Base-by-base conservation (phyloP, 2,113 vertebrate genomes). In the Chionomys nivalis region DNA sequence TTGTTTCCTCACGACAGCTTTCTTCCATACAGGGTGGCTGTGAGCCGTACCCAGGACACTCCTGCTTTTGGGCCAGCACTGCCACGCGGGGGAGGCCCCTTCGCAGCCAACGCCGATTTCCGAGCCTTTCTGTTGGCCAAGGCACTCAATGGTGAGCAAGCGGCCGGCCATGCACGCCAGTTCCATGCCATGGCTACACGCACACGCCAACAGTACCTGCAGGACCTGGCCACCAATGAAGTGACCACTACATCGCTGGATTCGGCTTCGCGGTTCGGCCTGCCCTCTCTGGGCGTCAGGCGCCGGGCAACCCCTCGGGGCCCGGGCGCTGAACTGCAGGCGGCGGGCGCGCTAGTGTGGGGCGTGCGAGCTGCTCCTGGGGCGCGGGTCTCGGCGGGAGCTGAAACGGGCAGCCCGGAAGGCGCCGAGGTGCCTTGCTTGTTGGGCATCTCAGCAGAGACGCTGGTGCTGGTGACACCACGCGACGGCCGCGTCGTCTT, bases 171-270 rank as follows among this genome's bases (percentile, higher is more conserved):
- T 66, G 99, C 99, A 0, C 99, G 99, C 95, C 99, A 99, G 98
- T 99, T 99, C 97, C 99, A 99, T 55, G 99, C 99, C 77, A 99
- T 99, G 99, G 99, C 99, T 78, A 99, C 99, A 0, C 99, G 99
- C 73, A 99, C 99, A 0, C 98, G 99, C 39, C 99, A 99, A 97
- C 99, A 99, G 95, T 99, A 99, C 97, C 97, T 99, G 95, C 99
- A 99, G 95, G 99, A 99, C 96, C 98, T 99, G 97, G 99, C 99
- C 0, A 98, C 99, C 91, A 99, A 99, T 94, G 99, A 99, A 2
- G 99, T 99, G 92, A 99, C 99, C 97, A 99, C 99, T 23, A 99
- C 99, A 0, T 99, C 99, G 58, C 98, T 99, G 70, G 99, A 99
- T 97, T 99, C 99, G 31, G 99, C 98, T 61, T 99, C 99, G 33